Evolutionary conservation across 2,113 vertebrate genomes (phyloP).

Genomic region (Mustela lutreola): DNA sequence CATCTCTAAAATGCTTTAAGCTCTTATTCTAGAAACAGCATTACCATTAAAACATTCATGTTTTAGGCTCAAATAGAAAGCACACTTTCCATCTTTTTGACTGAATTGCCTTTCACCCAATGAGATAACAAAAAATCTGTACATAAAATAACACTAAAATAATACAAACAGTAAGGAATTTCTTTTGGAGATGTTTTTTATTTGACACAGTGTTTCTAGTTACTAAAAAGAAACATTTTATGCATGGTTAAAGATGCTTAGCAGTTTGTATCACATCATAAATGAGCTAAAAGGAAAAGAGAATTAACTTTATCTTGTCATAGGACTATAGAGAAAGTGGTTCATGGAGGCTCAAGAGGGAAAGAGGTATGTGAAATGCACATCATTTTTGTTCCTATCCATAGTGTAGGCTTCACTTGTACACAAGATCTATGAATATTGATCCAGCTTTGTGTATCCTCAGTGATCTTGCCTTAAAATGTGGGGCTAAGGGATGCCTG

Average conservation of each 20-base stretch:
- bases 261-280: background rate
- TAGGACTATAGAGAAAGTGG: background rate
- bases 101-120: background rate
- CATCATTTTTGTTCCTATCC: background rate
- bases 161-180: slow-evolving; percentile 5
- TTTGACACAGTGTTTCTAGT: background rate
- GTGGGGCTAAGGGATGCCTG: background rate
- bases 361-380: background rate
- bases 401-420: background rate
- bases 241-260: background rate
- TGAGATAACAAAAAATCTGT: background rate
- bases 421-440: background rate
- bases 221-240: background rate
- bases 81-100: background rate
- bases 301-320: background rate
- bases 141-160: slow-evolving; percentile 3
- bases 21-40: background rate
- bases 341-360: background rate
- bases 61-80: slow-evolving; percentile 18
- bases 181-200: background rate
- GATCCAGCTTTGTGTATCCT: background rate
- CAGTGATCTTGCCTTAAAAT: background rate
- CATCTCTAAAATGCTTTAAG: background rate
- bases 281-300: background rate
- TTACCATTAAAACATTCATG: background rate